Percentiles rank a stretch among this genome's conserved stretches.
Conservation (phyloP, 2,113 vertebrate genomes). For the Semicossyphus pulcher region DNA sequence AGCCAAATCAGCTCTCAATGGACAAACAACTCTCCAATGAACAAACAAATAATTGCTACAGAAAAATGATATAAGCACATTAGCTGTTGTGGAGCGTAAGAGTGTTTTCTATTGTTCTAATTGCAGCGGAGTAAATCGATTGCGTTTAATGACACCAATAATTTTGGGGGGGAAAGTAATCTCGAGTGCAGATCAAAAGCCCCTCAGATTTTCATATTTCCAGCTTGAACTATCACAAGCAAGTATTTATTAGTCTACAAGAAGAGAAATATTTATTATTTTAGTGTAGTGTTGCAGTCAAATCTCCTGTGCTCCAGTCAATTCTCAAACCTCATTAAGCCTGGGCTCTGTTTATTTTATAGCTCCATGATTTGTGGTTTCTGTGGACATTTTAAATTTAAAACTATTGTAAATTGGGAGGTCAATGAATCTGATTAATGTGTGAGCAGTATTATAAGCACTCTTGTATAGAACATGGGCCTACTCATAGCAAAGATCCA, state of each 20-base stretch:
- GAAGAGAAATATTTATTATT: conserved; percentile 20
- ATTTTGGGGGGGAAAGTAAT: conserved; percentile 8
- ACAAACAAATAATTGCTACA: conserved; percentile 11
- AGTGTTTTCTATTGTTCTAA: conserved; percentile 18
- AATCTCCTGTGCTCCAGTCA: conserved; percentile 33
- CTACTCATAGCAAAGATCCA: conserved; percentile 14
- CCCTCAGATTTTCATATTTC: conserved; percentile 16
- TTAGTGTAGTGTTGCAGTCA: conserved; percentile 24
- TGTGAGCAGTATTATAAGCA: conserved; percentile 2
- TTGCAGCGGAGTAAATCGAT: conserved; percentile 33
- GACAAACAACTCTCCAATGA: conserved; percentile 28
- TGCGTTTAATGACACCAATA: conserved; percentile 23
- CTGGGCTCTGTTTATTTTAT: conserved; percentile 48
- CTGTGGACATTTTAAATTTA: conserved; percentile 33
- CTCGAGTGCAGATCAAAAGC: conserved; percentile 11
- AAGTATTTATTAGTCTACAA: conserved; percentile 30
- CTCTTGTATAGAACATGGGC: background rate
- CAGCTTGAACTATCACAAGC: conserved; percentile 33
- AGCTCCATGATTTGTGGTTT: conserved; percentile 34
- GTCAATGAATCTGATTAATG: conserved; percentile 32
- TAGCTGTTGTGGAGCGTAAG: background rate
- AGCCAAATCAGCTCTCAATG: conserved; percentile 32
- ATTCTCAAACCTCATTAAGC: conserved; percentile 61
- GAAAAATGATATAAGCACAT: conserved; percentile 18
- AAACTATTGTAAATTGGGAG: conserved; percentile 24